phyloP scores from a whole-genome alignment of 2,113 vertebrate species.

The Bujurquina vittata region DNA sequence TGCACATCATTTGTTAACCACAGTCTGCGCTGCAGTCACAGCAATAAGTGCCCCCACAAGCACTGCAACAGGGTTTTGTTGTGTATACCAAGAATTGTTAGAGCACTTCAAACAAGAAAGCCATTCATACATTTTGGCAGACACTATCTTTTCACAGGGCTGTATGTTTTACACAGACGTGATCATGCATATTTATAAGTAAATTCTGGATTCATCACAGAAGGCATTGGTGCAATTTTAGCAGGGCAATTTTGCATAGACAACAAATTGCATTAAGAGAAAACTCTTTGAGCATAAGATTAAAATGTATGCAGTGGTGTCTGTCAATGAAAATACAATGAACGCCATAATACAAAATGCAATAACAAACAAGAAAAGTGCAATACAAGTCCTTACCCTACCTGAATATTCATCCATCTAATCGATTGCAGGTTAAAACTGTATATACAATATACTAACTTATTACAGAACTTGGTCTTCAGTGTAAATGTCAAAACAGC shows the following conservation, averaged over 20 bases:
- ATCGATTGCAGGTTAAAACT: neutral
- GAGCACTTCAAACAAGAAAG: neutral
- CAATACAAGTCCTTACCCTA: neutral
- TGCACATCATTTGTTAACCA: neutral
- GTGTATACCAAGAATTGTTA: neutral
- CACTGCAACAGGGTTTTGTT: neutral
- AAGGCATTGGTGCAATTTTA: conserved; percentile 1
- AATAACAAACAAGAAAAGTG: neutral
- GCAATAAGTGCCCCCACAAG: neutral
- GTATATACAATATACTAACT: neutral
- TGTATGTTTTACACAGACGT: conserved; percentile 8
- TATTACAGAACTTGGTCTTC: neutral
- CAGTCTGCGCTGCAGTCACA: neutral
- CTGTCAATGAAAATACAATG: neutral
- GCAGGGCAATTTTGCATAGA: neutral
- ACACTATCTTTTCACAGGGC: conserved; percentile 9
- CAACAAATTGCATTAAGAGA: neutral
- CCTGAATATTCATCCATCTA: neutral
- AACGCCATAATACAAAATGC: neutral
- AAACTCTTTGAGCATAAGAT: neutral
- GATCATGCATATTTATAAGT: conserved; percentile 43
- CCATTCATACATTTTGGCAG: conserved; percentile 17
- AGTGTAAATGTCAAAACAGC: neutral
- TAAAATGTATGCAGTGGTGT: neutral
- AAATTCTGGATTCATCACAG: conserved; percentile 28